phyloP scores from a whole-genome alignment of 2,797 vertebrate species.

The Channallabes apus region DNA sequence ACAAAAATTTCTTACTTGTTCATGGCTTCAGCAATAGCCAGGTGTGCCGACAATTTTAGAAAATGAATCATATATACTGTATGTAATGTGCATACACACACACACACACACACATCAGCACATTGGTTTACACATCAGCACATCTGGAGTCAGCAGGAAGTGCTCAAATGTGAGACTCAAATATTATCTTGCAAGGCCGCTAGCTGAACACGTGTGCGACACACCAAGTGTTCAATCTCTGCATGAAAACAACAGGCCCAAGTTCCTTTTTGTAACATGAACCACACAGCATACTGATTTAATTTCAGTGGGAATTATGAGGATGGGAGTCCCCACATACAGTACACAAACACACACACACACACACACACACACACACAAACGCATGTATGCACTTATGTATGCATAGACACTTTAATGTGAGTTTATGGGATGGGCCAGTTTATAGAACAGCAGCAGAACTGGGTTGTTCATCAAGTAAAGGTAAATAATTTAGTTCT shows the following conservation, averaged over 20 bases:
- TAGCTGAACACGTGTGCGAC: constrained; percentile 40
- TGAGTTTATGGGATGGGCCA: constrained; percentile 59
- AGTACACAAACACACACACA: constrained; percentile 45
- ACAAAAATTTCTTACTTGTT: constrained; percentile 30
- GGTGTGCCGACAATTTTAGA: neutral
- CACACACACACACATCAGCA: too few species aligned
- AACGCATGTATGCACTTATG: neutral
- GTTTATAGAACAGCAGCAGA: constrained; percentile 74
- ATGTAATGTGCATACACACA: too few species aligned
- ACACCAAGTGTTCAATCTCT: constrained; percentile 49
- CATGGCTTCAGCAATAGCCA: neutral
- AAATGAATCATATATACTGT: neutral
- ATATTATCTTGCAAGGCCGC: constrained; percentile 40
- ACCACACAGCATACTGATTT: constrained; percentile 63
- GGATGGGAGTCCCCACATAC: constrained; percentile 52
- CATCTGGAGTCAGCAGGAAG: constrained; percentile 31
- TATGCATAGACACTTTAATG: constrained; percentile 33
- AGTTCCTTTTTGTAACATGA: constrained; percentile 47
- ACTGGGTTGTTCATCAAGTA: constrained; percentile 70
- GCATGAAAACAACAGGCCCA: constrained; percentile 34
- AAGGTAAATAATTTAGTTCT: constrained; percentile 77
- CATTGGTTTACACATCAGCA: constrained; percentile 1
- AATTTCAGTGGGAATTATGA: constrained; percentile 70
- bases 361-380: constrained; percentile 53
- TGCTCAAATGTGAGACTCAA: neutral